These are phyloP conservation scores for Limenitis camilla DNA, from an alignment of 2,888 invertebrate genomes.

Conservation along the genomic window DNA sequence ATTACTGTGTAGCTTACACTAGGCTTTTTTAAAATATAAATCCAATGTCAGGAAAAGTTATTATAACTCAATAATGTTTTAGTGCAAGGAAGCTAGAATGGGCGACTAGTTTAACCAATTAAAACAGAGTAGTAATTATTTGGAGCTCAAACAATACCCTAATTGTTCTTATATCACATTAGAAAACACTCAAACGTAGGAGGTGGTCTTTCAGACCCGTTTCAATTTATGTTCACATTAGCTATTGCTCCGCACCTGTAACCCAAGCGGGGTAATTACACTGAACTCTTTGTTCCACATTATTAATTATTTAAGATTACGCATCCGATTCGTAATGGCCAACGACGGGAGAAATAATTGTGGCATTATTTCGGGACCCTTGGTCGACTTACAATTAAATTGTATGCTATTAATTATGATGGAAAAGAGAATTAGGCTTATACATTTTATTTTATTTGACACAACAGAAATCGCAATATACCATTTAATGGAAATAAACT, in stretches of 20 bases:
- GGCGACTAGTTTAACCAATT: too few relatives aligned
- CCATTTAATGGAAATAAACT: too few relatives aligned
- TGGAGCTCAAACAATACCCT: background rate
- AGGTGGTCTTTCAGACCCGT: slow-evolving; percentile 26
- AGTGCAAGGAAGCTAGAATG: too few relatives aligned
- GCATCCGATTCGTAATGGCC: slow-evolving; percentile 32
- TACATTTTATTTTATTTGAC: too few relatives aligned
- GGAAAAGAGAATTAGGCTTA: background rate
- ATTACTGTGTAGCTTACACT: too few relatives aligned
- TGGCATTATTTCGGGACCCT: background rate
- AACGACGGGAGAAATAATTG: slow-evolving; percentile 28
- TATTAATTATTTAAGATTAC: slow-evolving; percentile 43
- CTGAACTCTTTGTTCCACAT: slow-evolving; percentile 42
- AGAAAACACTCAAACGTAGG: slow-evolving; percentile 3
- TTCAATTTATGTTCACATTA: slow-evolving; percentile 33
- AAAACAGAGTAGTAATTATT: too few relatives aligned
- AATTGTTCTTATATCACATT: background rate
- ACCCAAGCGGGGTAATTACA: slow-evolving; percentile 33
- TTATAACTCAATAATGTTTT: too few relatives aligned
- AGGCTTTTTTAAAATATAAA: too few relatives aligned
- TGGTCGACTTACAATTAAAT: slow-evolving; percentile 2
- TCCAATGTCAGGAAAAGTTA: too few relatives aligned
- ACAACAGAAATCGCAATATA: too few relatives aligned
- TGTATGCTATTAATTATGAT: background rate
- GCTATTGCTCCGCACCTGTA: slow-evolving; percentile 35